A percentile compares a stretch with the other conserved stretches of the same genome.
These are phyloP conservation scores for Chrysoperla carnea DNA, from an alignment of 1,140 invertebrate genomes.

Conservation along the genomic window DNA sequence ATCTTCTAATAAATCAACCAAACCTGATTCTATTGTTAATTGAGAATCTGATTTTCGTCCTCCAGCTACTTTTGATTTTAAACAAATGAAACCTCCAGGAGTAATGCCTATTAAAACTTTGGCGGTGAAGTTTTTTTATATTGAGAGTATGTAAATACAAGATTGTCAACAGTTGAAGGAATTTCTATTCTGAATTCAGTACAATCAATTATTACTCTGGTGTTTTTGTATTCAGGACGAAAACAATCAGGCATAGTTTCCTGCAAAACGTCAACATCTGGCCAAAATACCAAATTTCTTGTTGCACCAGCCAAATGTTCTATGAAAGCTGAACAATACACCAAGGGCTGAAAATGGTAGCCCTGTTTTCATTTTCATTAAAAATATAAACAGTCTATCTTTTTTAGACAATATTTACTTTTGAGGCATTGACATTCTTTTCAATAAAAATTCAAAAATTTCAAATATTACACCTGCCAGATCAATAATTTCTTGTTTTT, in stretches of 20 bases:
- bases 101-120: conserved; percentile 22
- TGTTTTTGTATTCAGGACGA: conserved; percentile 14
- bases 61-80: conserved; percentile 20
- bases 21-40: conserved; percentile 17
- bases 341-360: no score
- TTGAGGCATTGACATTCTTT: no score
- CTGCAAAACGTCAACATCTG: conserved; percentile 7
- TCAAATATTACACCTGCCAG: no score
- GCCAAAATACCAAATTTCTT: conserved; percentile 7
- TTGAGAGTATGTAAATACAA: conserved; percentile 15
- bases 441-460: no score
- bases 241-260: conserved; percentile 17
- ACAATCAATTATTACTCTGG: conserved; percentile 21
- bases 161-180: conserved; percentile 12
- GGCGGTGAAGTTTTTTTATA: conserved; percentile 22
- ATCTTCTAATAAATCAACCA: conserved; percentile 19
- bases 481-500: no score
- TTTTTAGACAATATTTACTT: no score
- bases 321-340: no score
- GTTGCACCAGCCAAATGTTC: no score
- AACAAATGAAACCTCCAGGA: conserved; percentile 21
- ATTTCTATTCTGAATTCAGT: conserved; percentile 22
- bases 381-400: no score
- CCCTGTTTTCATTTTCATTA: no score
- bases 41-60: conserved; percentile 19